Base-by-base conservation (phyloP, 2,888 invertebrate species). In the Pandemis corylana region DNA sequence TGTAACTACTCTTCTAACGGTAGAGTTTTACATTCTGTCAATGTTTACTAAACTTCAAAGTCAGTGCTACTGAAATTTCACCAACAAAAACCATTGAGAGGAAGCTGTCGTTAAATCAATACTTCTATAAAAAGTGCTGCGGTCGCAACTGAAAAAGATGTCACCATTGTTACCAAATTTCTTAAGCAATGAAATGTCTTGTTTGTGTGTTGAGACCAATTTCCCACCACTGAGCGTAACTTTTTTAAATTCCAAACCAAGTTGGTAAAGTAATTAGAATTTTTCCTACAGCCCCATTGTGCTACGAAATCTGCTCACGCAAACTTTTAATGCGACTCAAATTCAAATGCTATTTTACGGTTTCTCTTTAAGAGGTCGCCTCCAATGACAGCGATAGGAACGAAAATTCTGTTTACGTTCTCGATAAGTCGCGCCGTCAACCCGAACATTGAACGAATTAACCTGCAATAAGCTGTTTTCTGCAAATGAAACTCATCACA, bases 271-370 rank as follows among this genome's bases (percentile, higher is more conserved):
- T 91, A 93, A 93, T 93, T 92, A 92, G 90, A 92, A 90, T 92
- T 93, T 93, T 93, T 93, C 89, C 90, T 89, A 87, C 90, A 85
- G 87, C 87, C 86, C 89, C 91, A 92, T 93, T 93, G 92, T 93
- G 88, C 89, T 86, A 75, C 87, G 85, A 88, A 91, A 90, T 90
- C 91, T 78, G 87, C 90, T 89, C 90, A 89, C 90, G 89, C 85
- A 90, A 93, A 93, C 92, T 93, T 93, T 92, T 93, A 93, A 92
- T 92, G 92, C 89, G 91, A 90, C 91, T 92, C 91, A 89, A 90
- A 92, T 92, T 90, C 89, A 90, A 92, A 92, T 91, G 90, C 88
- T 89, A 89, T 91, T 92, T 91, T 89, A 89, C 88, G 89, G 89
- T 89, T 89, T 88, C 87, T 85, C 86, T 90, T 89, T 87, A 87